These are phyloP conservation scores for Gastrophryne carolinensis DNA, from an alignment of 2,797 vertebrate species.

Conservation along the genomic window DNA sequence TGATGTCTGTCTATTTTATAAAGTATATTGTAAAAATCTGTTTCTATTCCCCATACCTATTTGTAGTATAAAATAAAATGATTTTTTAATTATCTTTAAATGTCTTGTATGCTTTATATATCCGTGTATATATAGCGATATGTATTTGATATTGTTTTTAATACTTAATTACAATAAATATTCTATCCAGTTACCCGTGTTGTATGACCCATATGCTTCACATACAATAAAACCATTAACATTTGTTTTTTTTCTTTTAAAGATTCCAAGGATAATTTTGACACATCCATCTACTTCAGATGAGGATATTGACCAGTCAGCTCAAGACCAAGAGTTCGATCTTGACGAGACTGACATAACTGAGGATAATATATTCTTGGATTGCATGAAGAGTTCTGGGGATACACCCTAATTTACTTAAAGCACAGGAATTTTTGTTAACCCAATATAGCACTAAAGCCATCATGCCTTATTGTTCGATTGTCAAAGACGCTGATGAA, in stretches of 20 bases:
- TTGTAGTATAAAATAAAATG: too few relatives aligned
- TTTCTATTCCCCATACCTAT: too few relatives aligned
- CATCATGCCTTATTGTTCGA: slow-evolving; percentile 52
- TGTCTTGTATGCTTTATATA: too few relatives aligned
- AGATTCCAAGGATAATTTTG: slow-evolving; percentile 85
- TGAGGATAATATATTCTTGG: slow-evolving; percentile 56
- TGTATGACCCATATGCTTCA: too few relatives aligned
- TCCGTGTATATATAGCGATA: too few relatives aligned
- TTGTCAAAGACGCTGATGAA: background rate
- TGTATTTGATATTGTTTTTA: too few relatives aligned
- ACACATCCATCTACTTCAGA: slow-evolving; percentile 83
- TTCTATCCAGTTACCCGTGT: background rate
- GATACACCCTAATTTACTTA: slow-evolving; percentile 65
- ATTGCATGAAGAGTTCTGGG: slow-evolving; percentile 70
- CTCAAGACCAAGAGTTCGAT: slow-evolving; percentile 62
- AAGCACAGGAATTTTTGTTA: slow-evolving; percentile 5
- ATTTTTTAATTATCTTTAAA: too few relatives aligned
- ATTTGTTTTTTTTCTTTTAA: slow-evolving; percentile 46
- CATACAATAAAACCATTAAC: too few relatives aligned
- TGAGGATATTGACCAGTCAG: slow-evolving; percentile 75
- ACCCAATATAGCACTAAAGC: slow-evolving; percentile 53
- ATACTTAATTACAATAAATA: too few relatives aligned
- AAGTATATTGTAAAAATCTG: too few relatives aligned
- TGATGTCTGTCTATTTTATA: too few relatives aligned
- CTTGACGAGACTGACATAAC: slow-evolving; percentile 56